Conservation (phyloP, 2,797 vertebrate genomes). For the Poecilia velifera region DNA sequence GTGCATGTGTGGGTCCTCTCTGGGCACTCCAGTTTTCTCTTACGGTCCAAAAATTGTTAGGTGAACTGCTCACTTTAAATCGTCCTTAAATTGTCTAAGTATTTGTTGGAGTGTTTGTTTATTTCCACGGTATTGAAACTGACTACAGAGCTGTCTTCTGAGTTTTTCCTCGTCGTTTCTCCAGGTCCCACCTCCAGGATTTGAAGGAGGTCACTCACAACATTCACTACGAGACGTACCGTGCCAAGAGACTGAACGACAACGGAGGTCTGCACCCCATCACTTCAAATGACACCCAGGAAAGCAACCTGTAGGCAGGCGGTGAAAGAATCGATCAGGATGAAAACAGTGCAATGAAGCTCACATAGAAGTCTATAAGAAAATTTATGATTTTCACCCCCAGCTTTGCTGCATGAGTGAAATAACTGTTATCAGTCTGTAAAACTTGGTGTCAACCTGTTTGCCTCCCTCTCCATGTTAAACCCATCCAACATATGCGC, state of each 20-base stretch:
- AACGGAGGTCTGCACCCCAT: conserved; percentile 94
- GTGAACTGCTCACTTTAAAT: background rate
- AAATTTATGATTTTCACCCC: conserved; percentile 31
- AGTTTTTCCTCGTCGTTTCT: conserved; percentile 1
- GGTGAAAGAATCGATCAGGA: conserved; percentile 9
- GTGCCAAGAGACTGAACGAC: conserved; percentile 95
- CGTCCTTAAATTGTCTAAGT: background rate
- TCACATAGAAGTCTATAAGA: conserved; percentile 41
- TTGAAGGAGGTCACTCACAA: conserved; percentile 98
- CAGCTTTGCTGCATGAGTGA: conserved; percentile 72
- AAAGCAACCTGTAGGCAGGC: conserved; percentile 89
- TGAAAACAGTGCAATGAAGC: conserved; percentile 54
- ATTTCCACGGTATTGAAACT: background rate
- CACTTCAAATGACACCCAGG: conserved; percentile 81
- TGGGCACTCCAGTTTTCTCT: background rate
- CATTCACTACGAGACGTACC: conserved; percentile 98
- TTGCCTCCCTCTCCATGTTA: background rate
- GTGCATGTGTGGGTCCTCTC: background rate
- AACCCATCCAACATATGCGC: background rate
- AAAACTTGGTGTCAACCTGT: conserved; percentile 47
- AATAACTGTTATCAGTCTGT: conserved; percentile 57
- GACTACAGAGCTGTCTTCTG: background rate
- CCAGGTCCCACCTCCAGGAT: conserved; percentile 96
- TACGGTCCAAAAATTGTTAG: background rate
- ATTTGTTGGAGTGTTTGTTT: background rate